Evolutionary conservation across 1,140 invertebrate species (phyloP).

Genomic region (Microvelia longipes): DNA sequence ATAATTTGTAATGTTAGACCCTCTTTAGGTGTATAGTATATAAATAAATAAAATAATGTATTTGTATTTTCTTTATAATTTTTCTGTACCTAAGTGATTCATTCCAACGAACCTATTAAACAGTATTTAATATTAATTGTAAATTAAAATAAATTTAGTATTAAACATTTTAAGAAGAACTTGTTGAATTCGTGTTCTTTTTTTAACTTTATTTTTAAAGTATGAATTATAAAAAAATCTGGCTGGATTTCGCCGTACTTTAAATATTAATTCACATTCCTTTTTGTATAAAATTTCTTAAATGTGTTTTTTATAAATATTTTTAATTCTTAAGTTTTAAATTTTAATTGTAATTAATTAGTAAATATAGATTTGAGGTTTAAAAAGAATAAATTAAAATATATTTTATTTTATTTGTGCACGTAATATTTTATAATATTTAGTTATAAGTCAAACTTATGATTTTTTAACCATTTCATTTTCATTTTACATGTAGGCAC

Average conservation of each 20-base stretch:
- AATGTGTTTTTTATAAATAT: too few species aligned
- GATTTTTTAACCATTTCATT: too few species aligned
- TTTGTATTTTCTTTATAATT: background rate
- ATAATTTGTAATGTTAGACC: background rate
- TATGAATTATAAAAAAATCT: background rate
- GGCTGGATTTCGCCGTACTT: background rate
- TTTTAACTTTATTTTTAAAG: too few species aligned
- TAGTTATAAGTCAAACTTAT: too few species aligned
- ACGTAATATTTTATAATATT: too few species aligned
- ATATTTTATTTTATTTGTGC: too few species aligned
- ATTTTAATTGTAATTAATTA: too few species aligned
- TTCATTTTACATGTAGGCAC: too few species aligned
- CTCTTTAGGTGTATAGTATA: conserved; percentile 7
- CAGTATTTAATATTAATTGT: conserved; percentile 3
- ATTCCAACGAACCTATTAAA: conserved; percentile 14
- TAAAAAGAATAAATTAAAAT: too few species aligned
- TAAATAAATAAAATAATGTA: background rate
- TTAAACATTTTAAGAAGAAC: background rate
- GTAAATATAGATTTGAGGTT: too few species aligned
- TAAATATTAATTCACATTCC: background rate
- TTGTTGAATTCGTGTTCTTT: too few species aligned
- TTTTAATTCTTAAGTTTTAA: too few species aligned
- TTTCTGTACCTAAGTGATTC: conserved; percentile 14
- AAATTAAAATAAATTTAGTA: background rate
- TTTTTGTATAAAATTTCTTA: background rate